Conservation (phyloP, 1,140 invertebrate genomes). For the Drosophila quadrilineata region DNA sequence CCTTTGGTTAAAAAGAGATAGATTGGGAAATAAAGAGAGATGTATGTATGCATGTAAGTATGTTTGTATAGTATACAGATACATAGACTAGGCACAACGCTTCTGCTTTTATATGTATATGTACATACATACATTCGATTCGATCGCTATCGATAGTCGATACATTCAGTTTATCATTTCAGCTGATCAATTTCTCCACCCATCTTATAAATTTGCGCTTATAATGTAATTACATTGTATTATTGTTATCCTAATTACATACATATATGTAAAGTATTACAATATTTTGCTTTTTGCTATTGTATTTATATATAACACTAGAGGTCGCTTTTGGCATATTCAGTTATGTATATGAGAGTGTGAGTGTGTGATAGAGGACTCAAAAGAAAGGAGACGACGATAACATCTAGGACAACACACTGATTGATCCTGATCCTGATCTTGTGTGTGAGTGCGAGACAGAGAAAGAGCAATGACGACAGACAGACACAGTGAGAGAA, state of each 20-base stretch:
- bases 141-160: conserved; percentile 33
- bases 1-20: too few species aligned
- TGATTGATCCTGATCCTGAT: too few species aligned
- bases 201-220: conserved; percentile 77
- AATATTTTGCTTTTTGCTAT: conserved; percentile 4
- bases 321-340: conserved; percentile 8
- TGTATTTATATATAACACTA: conserved; percentile 9
- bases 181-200: conserved; percentile 64
- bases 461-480: neutral
- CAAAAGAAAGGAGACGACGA: too few species aligned
- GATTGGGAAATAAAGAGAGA: too few species aligned
- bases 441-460: conserved; percentile 2
- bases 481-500: neutral
- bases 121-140: too few species aligned
- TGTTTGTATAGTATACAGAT: too few species aligned
- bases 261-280: conserved; percentile 14
- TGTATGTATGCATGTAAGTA: neutral
- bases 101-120: conserved; percentile 17
- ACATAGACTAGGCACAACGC: too few species aligned
- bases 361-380: too few species aligned
- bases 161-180: conserved; percentile 20
- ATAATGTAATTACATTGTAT: conserved; percentile 71
- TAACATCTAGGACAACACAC: too few species aligned
- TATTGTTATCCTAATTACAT: conserved; percentile 67
- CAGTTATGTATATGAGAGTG: conserved; percentile 6